These are phyloP conservation scores for Rhombomys opimus DNA, from an alignment of 2,113 vertebrate genomes.

Conservation along the genomic window DNA sequence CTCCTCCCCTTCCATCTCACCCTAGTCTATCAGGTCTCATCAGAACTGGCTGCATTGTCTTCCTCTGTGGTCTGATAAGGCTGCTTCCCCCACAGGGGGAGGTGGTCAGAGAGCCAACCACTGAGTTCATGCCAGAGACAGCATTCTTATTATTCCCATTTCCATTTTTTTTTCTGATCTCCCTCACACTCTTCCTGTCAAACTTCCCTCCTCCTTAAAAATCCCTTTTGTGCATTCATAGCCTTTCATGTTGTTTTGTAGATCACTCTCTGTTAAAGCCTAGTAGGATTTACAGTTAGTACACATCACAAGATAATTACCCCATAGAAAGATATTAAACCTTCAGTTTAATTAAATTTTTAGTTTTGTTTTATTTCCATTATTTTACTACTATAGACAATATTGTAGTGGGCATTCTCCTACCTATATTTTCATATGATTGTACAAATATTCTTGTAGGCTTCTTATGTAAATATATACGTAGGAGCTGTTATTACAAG, in stretches of 20 bases:
- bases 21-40: too few species aligned
- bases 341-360: not conserved
- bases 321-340: not conserved
- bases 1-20: too few species aligned
- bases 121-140: too few species aligned
- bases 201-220: not conserved
- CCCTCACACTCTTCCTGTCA: not conserved
- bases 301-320: not conserved
- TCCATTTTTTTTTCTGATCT: not conserved
- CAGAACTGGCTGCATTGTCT: too few species aligned
- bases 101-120: too few species aligned
- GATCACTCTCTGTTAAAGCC: not conserved
- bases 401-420: not conserved
- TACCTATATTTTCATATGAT: not conserved
- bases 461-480: not conserved
- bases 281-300: too few species aligned
- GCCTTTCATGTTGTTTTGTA: not conserved
- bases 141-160: not conserved
- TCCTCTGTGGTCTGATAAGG: too few species aligned
- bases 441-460: not conserved
- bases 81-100: too few species aligned
- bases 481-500: slow-evolving; percentile 1
- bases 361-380: not conserved
- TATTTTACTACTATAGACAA: not conserved
- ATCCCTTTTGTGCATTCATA: not conserved